Evolutionary conservation across 2,888 invertebrate species (phyloP).

Genomic region (Scrobipalpa costella): DNA sequence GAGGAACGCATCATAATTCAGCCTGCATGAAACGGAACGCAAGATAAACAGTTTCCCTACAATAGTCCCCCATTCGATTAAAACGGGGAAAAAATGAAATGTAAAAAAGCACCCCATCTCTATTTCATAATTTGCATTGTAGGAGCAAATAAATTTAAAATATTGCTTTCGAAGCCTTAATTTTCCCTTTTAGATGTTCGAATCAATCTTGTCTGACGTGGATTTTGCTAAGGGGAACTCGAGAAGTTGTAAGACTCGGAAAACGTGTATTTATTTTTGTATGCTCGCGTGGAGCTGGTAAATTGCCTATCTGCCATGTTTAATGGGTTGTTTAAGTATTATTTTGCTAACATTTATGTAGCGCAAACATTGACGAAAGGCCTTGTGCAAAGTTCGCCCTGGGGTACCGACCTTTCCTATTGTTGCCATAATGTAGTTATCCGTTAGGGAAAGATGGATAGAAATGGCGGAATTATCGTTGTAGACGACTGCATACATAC

Average conservation of each 20-base stretch:
- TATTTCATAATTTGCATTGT: constrained; percentile 79
- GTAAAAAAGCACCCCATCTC: constrained; percentile 45
- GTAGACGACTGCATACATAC: neutral
- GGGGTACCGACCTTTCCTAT: constrained; percentile 2
- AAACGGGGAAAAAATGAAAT: constrained; percentile 60
- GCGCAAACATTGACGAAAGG: constrained; percentile 4
- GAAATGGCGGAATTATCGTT: neutral
- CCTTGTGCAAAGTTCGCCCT: constrained; percentile 4
- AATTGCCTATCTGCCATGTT: neutral
- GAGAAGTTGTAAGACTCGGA: neutral
- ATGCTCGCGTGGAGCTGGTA: neutral
- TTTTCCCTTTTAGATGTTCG: constrained; percentile 63
- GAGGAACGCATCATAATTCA: constrained; percentile 30
- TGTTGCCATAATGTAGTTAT: constrained; percentile 8
- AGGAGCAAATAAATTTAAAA: constrained; percentile 79
- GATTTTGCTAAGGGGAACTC: constrained; percentile 18
- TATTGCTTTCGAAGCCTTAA: constrained; percentile 71
- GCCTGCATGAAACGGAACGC: constrained; percentile 49
- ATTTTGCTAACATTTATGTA: constrained; percentile 6
- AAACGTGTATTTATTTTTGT: constrained; percentile 6
- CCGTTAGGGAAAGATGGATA: neutral
- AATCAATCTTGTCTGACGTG: constrained; percentile 57
- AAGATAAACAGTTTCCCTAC: constrained; percentile 68
- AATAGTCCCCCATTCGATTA: constrained; percentile 75
- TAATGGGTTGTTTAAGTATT: constrained; percentile 4